These are phyloP conservation scores for Malurus alboscapulatus DNA, from an alignment of 2,113 vertebrate genomes.

Conservation along the genomic window DNA sequence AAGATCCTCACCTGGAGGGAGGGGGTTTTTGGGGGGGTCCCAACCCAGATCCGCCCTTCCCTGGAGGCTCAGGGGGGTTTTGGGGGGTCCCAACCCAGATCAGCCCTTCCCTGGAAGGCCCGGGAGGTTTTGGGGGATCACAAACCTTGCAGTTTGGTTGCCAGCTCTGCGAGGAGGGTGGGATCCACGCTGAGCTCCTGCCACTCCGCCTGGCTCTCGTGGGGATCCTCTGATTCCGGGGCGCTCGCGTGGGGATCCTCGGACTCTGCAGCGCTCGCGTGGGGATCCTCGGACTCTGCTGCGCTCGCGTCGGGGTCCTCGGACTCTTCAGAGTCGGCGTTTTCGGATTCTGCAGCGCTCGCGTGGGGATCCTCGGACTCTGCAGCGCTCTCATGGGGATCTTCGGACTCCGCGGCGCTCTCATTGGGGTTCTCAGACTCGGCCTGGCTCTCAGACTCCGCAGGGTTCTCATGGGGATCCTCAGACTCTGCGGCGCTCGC, in stretches of 20 bases:
- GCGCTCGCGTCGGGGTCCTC: not conserved
- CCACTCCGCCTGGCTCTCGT: rapidly evolving
- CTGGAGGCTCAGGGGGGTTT: rapidly evolving
- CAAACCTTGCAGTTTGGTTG: not conserved
- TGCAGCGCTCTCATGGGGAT: not conserved
- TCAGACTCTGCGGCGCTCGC: not conserved
- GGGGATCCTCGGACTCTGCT: not conserved
- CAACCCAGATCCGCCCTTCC: no score
- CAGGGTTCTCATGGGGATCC: rapidly evolving
- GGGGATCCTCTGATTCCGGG: not conserved
- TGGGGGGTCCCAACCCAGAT: not conserved
- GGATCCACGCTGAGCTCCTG: not conserved
- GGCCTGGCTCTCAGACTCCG: not conserved
- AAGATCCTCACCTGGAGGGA: rapidly evolving
- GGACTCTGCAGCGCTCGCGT: not conserved
- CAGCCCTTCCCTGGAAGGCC: rapidly evolving
- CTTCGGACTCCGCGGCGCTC: rapidly evolving
- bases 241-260: rapidly evolving
- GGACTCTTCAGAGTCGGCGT: not conserved
- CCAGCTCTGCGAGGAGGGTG: not conserved
- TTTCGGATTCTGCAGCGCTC: not conserved
- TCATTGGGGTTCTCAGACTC: not conserved
- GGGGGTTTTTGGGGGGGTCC: not conserved
- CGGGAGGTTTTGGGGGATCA: rapidly evolving
- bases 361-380: not conserved